Percentiles rank a stretch among this genome's conserved stretches.
Evolutionary conservation across 1,140 invertebrate genomes (phyloP).

Genomic region (Camponotus vicinus): DNA sequence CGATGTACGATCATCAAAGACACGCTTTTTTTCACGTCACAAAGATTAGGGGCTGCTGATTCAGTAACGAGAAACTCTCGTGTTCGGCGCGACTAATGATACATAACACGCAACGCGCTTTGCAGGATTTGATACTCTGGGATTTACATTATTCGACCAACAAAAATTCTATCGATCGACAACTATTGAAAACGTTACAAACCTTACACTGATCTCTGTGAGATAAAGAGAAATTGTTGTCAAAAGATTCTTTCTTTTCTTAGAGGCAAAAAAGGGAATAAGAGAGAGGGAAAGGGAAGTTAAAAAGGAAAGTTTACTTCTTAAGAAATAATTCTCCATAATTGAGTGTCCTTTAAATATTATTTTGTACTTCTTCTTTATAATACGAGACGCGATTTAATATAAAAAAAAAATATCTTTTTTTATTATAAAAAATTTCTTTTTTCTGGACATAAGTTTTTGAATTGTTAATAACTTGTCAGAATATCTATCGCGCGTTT

Average conservation of each 20-base stretch:
- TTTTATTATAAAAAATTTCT: not conserved
- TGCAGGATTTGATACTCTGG: conserved; percentile 27
- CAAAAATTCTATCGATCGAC: not conserved
- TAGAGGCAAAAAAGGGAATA: not conserved
- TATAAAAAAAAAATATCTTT: not conserved
- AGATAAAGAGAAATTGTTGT: not conserved
- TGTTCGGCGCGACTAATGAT: conserved; percentile 69
- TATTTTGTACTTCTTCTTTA: not conserved
- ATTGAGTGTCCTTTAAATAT: not conserved
- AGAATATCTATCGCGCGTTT: not conserved
- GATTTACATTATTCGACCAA: conserved; percentile 26
- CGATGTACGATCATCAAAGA: conserved; percentile 53
- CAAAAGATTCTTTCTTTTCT: not conserved
- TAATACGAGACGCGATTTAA: not conserved
- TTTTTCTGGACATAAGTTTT: not conserved
- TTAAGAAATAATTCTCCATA: not conserved
- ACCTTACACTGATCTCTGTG: not conserved
- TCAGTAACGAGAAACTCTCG: conserved; percentile 74
- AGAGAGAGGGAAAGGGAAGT: not conserved
- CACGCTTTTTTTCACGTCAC: conserved; percentile 20
- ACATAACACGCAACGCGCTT: conserved; percentile 66
- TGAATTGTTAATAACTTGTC: not conserved
- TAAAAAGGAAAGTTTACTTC: not conserved
- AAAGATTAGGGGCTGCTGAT: conserved; percentile 55
- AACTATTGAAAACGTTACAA: not conserved